phyloP scores from a whole-genome alignment of 2,888 invertebrate genomes.

The Archips crataeganus region DNA sequence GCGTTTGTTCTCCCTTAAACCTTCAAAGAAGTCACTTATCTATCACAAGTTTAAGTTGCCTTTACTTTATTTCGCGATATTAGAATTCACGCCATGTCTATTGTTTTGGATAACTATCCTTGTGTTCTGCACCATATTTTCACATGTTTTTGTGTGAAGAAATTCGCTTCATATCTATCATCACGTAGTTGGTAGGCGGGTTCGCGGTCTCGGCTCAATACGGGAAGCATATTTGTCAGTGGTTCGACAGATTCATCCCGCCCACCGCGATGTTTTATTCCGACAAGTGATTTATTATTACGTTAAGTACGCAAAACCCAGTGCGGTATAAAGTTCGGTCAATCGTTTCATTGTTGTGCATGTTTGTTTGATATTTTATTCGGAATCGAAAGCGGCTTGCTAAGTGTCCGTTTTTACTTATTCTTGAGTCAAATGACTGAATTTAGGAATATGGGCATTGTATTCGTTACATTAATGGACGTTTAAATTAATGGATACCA shows the following conservation, averaged over 20 bases:
- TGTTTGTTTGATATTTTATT: slow-evolving; percentile 9
- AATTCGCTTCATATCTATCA: slow-evolving; percentile 37
- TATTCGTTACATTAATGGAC: too few relatives aligned
- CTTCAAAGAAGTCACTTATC: slow-evolving; percentile 28
- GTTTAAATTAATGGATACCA: too few relatives aligned
- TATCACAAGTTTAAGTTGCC: slow-evolving; percentile 23
- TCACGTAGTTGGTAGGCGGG: slow-evolving; percentile 19
- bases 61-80: slow-evolving; percentile 19
- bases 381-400: background rate
- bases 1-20: slow-evolving; percentile 33
- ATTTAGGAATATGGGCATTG: too few relatives aligned
- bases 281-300: slow-evolving; percentile 40
- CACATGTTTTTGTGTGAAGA: slow-evolving; percentile 23
- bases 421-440: too few relatives aligned
- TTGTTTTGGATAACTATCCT: slow-evolving; percentile 15
- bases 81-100: slow-evolving; percentile 32
- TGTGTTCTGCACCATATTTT: slow-evolving; percentile 12
- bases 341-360: slow-evolving; percentile 7
- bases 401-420: background rate
- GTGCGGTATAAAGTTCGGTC: slow-evolving; percentile 18
- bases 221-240: slow-evolving; percentile 38
- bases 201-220: slow-evolving; percentile 37
- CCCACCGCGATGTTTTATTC: slow-evolving; percentile 39
- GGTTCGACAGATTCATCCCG: slow-evolving; percentile 42
- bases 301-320: slow-evolving; percentile 30